These are phyloP conservation scores for Parnassius glacialis DNA, from an alignment of 2,888 invertebrate species.

Conservation along the genomic window DNA sequence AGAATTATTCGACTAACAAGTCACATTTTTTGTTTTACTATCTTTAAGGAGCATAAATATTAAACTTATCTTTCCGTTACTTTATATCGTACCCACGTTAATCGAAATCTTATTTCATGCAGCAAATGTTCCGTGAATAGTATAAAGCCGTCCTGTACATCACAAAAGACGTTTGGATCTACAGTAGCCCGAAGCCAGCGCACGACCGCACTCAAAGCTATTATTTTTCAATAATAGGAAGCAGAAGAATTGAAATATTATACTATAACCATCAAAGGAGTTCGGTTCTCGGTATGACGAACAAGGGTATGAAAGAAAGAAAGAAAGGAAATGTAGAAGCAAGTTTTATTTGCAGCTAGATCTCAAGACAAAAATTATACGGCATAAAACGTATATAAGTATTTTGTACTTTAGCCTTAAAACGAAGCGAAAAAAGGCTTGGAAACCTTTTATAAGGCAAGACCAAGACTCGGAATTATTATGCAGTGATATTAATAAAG, in stretches of 20 bases:
- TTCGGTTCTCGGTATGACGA: background rate
- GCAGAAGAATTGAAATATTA: constrained; percentile 5
- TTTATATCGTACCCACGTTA: constrained; percentile 47
- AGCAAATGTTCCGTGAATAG: constrained; percentile 68
- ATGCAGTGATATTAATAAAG: too few relatives aligned
- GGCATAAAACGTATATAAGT: background rate
- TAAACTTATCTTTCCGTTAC: constrained; percentile 34
- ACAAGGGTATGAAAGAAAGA: too few relatives aligned
- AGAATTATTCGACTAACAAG: too few relatives aligned
- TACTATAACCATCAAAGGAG: background rate
- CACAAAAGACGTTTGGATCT: constrained; percentile 48
- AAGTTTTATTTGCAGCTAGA: too few relatives aligned
- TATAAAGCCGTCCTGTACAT: constrained; percentile 53
- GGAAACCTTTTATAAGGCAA: too few relatives aligned
- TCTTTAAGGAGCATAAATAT: background rate
- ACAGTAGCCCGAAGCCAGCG: constrained; percentile 33
- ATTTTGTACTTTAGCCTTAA: too few relatives aligned
- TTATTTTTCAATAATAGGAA: constrained; percentile 44
- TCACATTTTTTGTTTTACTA: too few relatives aligned
- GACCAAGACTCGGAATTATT: too few relatives aligned
- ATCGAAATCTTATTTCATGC: constrained; percentile 74
- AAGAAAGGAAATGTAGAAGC: too few relatives aligned
- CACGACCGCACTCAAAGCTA: constrained; percentile 45
- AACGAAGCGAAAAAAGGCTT: too few relatives aligned
- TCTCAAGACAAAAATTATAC: too few relatives aligned